Conservation (phyloP, 2,888 invertebrate genomes). For the Andrena trimmerana region DNA sequence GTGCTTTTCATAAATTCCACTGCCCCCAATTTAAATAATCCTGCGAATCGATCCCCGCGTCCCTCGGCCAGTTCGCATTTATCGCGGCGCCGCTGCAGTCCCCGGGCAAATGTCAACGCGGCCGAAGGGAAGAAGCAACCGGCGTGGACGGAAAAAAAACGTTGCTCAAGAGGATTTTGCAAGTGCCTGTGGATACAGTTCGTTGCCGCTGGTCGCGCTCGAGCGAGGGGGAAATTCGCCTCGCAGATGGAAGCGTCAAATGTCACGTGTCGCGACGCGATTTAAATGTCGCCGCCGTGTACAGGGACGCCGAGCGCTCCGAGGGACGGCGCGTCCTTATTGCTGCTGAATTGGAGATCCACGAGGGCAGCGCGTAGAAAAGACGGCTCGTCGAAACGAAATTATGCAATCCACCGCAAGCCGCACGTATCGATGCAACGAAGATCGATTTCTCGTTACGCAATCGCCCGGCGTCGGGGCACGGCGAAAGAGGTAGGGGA, state of each 20-base stretch:
- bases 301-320: slow-evolving; percentile 5
- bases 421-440: slow-evolving; percentile 57
- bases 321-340: slow-evolving; percentile 27
- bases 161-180: slow-evolving; percentile 42
- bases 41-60: not conserved
- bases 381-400: slow-evolving; percentile 43
- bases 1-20: not conserved
- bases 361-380: slow-evolving; percentile 8
- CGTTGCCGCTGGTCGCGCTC: slow-evolving; percentile 8
- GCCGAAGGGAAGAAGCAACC: slow-evolving; percentile 37
- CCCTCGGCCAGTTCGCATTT: slow-evolving; percentile 2
- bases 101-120: slow-evolving; percentile 51
- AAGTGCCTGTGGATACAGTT: slow-evolving; percentile 34
- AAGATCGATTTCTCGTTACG: slow-evolving; percentile 70
- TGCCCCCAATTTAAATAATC: not conserved
- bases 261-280: slow-evolving; percentile 62
- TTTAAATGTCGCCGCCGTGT: slow-evolving; percentile 63
- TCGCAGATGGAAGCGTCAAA: slow-evolving; percentile 57
- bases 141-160: slow-evolving; percentile 15
- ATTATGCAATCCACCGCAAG: slow-evolving; percentile 59
- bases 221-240: slow-evolving; percentile 29
- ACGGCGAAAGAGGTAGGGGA: slow-evolving; percentile 25
- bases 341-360: slow-evolving; percentile 31
- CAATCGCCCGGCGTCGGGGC: slow-evolving; percentile 37
- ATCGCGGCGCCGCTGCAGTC: not conserved